Percentiles rank a stretch among this genome's conserved stretches.
phyloP scores from a whole-genome alignment of 2,797 vertebrate species.

The Siniperca scherzeri region DNA sequence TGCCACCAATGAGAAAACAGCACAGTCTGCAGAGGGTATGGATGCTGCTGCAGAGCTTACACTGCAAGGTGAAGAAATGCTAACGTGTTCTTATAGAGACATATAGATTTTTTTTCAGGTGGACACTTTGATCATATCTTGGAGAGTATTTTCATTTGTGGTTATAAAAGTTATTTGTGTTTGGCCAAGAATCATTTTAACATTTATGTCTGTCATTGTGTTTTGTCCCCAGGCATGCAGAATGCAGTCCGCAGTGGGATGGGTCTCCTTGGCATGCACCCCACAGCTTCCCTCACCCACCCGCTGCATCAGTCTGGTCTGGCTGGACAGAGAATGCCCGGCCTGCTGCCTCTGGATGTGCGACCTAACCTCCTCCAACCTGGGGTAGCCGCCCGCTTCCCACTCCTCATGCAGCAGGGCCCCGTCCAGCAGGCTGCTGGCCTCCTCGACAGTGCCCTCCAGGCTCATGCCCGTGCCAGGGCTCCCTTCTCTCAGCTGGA shows the following conservation, averaged over 20 bases:
- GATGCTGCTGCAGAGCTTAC: conserved; percentile 83
- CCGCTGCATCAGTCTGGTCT: conserved; percentile 90
- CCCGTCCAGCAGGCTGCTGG: conserved; percentile 85
- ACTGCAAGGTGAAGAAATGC: conserved; percentile 80
- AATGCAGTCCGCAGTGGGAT: conserved; percentile 88
- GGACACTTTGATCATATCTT: not conserved
- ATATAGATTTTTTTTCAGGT: not conserved
- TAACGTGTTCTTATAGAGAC: not conserved
- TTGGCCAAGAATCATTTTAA: conserved; percentile 8
- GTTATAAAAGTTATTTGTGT: not conserved
- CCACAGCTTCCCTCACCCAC: conserved; percentile 88
- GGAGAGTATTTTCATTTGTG: not conserved
- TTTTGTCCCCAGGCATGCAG: conserved; percentile 83
- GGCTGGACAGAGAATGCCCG: conserved; percentile 90
- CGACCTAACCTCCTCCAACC: conserved; percentile 91
- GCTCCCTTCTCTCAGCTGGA: conserved; percentile 93
- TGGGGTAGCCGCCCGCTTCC: conserved; percentile 86
- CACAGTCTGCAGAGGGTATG: conserved; percentile 78
- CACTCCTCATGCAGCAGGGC: conserved; percentile 92
- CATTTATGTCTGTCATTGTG: conserved; percentile 13
- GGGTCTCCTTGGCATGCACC: conserved; percentile 92
- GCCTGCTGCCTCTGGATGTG: conserved; percentile 93
- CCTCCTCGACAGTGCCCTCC: conserved; percentile 90
- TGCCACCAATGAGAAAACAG: conserved; percentile 73
- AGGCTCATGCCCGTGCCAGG: conserved; percentile 89